These are phyloP conservation scores for Hypotaenidia okinawae DNA, from an alignment of 2,797 vertebrate species.

Conservation along the genomic window DNA sequence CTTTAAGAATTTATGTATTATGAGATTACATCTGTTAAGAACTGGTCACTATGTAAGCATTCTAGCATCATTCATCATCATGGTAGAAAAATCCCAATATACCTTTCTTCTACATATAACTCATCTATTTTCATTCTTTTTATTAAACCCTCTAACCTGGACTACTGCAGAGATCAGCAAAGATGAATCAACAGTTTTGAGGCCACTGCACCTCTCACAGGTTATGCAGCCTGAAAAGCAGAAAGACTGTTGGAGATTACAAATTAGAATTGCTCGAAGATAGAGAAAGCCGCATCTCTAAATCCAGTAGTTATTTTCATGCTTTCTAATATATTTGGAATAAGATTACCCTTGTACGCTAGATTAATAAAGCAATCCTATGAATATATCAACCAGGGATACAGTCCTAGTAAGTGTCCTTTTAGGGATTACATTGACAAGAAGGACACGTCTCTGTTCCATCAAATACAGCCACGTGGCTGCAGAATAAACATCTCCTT, in stretches of 20 bases:
- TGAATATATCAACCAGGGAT: neutral
- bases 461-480: neutral
- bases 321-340: conserved; percentile 1
- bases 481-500: neutral
- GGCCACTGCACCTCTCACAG: neutral
- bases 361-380: conserved; percentile 40
- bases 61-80: neutral
- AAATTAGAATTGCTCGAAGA: neutral
- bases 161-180: neutral
- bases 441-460: neutral
- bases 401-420: neutral
- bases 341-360: neutral
- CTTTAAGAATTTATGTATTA: neutral
- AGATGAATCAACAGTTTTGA: neutral
- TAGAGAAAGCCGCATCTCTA: neutral
- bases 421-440: neutral
- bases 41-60: neutral
- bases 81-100: neutral
- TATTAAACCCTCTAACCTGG: neutral
- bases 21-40: neutral
- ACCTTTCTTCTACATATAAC: neutral
- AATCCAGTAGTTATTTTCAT: neutral
- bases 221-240: neutral
- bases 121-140: neutral
- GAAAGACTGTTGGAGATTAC: neutral